These are phyloP conservation scores for Spatulosminthurus flaviceps DNA, from an alignment of 2,888 invertebrate species.

Conservation along the genomic window DNA sequence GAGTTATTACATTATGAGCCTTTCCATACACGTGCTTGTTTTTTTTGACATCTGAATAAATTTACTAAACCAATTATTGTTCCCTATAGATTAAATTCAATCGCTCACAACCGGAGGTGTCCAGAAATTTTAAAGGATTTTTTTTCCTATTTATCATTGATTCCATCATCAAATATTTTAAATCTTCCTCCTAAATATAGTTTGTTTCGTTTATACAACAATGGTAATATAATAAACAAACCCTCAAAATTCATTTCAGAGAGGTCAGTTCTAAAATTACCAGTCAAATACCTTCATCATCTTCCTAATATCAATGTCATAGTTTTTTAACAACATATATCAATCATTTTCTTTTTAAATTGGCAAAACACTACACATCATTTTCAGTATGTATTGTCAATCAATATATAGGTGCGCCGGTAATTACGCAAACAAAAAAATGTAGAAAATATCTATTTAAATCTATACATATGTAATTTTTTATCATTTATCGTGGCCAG, in stretches of 20 bases:
- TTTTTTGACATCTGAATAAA: neutral
- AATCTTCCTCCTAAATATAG: neutral
- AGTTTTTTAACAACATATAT: no score
- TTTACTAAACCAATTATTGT: slow-evolving; percentile 3
- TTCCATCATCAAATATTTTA: neutral
- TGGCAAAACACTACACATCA: neutral
- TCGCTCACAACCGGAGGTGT: slow-evolving; percentile 51
- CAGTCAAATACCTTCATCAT: neutral
- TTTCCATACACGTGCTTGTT: neutral
- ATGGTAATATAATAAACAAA: slow-evolving; percentile 8
- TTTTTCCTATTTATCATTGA: neutral
- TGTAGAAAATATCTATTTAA: no score
- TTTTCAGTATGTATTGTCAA: no score
- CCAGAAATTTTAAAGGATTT: slow-evolving; percentile 19
- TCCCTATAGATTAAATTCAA: slow-evolving; percentile 26
- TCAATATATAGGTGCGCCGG: no score
- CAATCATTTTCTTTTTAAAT: neutral
- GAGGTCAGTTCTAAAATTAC: neutral
- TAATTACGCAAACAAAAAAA: no score
- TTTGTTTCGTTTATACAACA: neutral
- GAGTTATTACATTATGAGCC: neutral
- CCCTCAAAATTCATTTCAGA: slow-evolving; percentile 14
- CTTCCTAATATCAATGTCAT: no score
- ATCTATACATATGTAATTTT: no score
- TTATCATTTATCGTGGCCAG: no score